Evolutionary conservation across 2,113 vertebrate species (phyloP).

Genomic region (Oncorhynchus tshawytscha): DNA sequence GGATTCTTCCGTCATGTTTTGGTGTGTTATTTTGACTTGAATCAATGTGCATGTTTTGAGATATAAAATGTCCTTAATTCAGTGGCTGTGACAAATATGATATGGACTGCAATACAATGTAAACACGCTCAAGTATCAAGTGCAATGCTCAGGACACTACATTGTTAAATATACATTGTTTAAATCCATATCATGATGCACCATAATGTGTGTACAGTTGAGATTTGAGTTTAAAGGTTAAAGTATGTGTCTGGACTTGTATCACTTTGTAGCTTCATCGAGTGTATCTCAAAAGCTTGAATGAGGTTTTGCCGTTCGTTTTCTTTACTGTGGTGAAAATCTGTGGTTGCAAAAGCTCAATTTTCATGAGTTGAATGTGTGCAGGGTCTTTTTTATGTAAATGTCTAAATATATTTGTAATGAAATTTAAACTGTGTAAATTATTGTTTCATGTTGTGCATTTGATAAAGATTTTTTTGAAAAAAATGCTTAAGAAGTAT

Average conservation of each 20-base stretch:
- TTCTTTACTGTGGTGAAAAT: conserved; percentile 11
- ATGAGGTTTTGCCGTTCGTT: neutral
- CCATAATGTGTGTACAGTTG: neutral
- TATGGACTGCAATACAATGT: neutral
- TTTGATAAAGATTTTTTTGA: conserved; percentile 32
- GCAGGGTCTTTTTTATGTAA: conserved; percentile 21
- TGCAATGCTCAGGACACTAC: neutral
- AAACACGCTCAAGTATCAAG: neutral
- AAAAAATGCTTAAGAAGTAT: conserved; percentile 43
- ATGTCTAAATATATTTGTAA: neutral
- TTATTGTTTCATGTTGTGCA: conserved; percentile 55
- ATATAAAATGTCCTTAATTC: neutral
- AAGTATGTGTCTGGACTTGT: neutral
- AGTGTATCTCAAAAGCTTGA: neutral
- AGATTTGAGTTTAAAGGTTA: neutral
- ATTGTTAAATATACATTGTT: neutral
- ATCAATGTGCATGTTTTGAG: neutral
- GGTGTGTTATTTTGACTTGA: neutral
- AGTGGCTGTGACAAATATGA: neutral
- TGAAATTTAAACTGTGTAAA: conserved; percentile 28
- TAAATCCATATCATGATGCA: neutral
- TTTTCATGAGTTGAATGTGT: neutral
- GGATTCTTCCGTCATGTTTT: neutral
- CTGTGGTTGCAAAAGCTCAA: neutral
- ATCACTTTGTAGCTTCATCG: neutral